Evolutionary conservation across 2,888 invertebrate genomes (phyloP).

Genomic region (Galerucella calmariensis): DNA sequence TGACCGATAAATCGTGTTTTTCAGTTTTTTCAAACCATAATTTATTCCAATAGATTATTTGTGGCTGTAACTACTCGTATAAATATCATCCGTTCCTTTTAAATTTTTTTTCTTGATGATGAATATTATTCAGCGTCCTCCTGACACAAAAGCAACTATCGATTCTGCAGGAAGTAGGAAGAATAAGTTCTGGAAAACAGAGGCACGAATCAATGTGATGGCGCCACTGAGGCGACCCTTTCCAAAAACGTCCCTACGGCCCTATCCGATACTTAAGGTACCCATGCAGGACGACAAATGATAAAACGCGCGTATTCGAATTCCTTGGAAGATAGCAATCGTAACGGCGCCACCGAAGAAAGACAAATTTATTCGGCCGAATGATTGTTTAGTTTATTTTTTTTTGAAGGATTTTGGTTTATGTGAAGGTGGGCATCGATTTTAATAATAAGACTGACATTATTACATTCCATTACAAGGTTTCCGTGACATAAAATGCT

Average conservation of each 20-base stretch:
- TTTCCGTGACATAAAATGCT: too few species aligned
- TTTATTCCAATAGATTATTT: too few species aligned
- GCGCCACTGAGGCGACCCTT: constrained; percentile 53
- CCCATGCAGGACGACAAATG: constrained; percentile 39
- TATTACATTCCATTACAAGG: too few species aligned
- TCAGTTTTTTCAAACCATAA: too few species aligned
- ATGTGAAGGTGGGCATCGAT: not conserved
- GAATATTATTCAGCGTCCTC: not conserved
- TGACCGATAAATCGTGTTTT: too few species aligned
- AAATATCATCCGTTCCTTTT: too few species aligned
- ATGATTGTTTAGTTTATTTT: not conserved
- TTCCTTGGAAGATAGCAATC: constrained; percentile 40
- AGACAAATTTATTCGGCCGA: constrained; percentile 10
- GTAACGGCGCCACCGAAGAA: constrained; percentile 33
- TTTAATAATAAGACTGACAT: too few species aligned
- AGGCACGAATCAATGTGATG: constrained; percentile 54
- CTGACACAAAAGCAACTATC: constrained; percentile 26
- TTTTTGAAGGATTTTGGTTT: not conserved
- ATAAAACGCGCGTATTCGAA: constrained; percentile 22
- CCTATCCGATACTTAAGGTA: constrained; percentile 44
- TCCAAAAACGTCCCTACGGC: constrained; percentile 35
- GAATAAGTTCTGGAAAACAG: constrained; percentile 34
- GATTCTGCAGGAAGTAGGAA: constrained; percentile 25
- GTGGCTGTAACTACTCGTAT: too few species aligned
- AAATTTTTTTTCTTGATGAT: not conserved